Percentiles rank a stretch among this genome's conserved stretches.
Conservation (phyloP, 2,888 invertebrate genomes). For the Drosophila neonasuta region DNA sequence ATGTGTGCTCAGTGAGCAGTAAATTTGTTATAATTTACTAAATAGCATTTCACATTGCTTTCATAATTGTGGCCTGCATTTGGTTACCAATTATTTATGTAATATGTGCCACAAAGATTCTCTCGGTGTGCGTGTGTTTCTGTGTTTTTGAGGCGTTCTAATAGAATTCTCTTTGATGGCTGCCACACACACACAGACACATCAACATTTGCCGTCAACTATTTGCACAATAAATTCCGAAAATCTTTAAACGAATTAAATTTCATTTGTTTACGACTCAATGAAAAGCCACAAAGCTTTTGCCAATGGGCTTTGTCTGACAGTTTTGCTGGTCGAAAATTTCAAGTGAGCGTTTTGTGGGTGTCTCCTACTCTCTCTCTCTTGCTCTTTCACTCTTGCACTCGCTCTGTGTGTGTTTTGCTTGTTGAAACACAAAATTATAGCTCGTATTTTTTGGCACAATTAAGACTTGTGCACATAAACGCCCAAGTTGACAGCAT, state of each 20-base stretch:
- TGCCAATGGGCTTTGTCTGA: slow-evolving; percentile 61
- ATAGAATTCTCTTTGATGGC: slow-evolving; percentile 37
- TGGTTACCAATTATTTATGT: slow-evolving; percentile 1
- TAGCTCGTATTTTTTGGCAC: slow-evolving; percentile 64
- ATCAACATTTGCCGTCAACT: slow-evolving; percentile 40
- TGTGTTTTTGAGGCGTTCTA: slow-evolving; percentile 7
- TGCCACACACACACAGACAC: slow-evolving; percentile 19
- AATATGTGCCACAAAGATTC: neutral
- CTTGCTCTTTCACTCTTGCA: no score
- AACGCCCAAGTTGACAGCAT: slow-evolving; percentile 71
- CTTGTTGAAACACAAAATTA: slow-evolving; percentile 47
- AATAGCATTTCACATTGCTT: slow-evolving; percentile 18
- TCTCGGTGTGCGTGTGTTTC: neutral
- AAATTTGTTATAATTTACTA: neutral
- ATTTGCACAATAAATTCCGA: slow-evolving; percentile 55
- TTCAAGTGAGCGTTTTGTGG: slow-evolving; percentile 13
- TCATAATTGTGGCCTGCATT: slow-evolving; percentile 8
- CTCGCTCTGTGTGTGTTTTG: neutral
- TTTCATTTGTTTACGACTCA: slow-evolving; percentile 71
- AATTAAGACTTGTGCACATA: slow-evolving; percentile 71
- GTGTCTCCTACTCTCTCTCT: neutral
- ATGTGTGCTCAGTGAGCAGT: neutral
- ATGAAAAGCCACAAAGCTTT: slow-evolving; percentile 72
- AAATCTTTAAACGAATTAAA: slow-evolving; percentile 68
- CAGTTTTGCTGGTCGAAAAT: slow-evolving; percentile 44